These are phyloP conservation scores for Cossypha heuglini DNA, from an alignment of 2,797 vertebrate species.

Conservation along the genomic window DNA sequence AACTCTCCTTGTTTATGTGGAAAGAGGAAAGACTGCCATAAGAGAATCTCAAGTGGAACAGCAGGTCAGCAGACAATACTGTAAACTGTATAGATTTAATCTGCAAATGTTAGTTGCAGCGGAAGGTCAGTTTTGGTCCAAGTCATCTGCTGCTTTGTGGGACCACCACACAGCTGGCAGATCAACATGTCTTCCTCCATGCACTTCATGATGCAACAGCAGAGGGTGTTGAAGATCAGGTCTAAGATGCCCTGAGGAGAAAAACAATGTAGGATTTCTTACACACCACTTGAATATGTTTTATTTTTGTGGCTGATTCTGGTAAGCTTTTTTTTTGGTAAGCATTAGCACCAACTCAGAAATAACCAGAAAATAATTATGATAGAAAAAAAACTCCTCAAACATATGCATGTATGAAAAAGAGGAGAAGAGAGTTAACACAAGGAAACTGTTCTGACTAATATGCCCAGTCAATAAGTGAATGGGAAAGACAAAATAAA, in stretches of 20 bases:
- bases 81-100: neutral
- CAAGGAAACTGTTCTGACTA: neutral
- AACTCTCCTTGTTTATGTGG: rapidly evolving
- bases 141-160: neutral
- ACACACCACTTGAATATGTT: neutral
- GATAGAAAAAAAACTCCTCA: rapidly evolving
- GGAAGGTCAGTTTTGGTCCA: neutral
- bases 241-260: neutral
- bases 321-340: neutral
- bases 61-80: neutral
- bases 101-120: neutral
- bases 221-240: constrained; percentile 55
- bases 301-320: neutral
- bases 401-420: neutral
- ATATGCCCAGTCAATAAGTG: neutral
- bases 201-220: neutral
- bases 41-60: neutral
- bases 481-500: neutral
- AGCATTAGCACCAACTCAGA: neutral
- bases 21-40: neutral
- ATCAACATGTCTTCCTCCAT: neutral
- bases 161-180: neutral
- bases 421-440: neutral
- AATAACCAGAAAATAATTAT: neutral
- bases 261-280: neutral